Evolutionary conservation across 2,113 vertebrate species (phyloP).

Genomic region (Dasyornis broadbenti): DNA sequence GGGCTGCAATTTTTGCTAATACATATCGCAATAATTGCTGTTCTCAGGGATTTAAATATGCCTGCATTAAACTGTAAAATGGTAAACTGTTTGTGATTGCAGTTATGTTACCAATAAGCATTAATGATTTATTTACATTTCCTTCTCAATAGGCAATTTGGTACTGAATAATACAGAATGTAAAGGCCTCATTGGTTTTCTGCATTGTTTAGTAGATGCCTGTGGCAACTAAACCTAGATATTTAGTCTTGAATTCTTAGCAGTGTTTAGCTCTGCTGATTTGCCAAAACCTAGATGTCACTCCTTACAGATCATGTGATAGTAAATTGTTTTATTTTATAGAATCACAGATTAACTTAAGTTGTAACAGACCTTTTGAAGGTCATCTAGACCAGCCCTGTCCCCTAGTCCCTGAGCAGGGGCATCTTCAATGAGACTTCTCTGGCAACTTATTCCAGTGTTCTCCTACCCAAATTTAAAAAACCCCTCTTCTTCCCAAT

Average conservation of each 20-base stretch:
- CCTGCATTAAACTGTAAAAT: not conserved
- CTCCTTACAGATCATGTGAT: not conserved
- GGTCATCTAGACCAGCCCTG: not conserved
- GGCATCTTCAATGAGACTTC: not conserved
- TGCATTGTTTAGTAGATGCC: not conserved
- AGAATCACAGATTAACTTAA: not conserved
- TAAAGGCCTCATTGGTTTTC: not conserved
- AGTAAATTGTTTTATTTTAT: not conserved
- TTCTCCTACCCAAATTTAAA: not conserved
- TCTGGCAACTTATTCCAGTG: not conserved
- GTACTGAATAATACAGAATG: not conserved
- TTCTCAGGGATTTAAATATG: not conserved
- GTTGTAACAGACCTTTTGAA: not conserved
- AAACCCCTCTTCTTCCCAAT: not conserved
- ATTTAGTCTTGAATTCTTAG: not conserved
- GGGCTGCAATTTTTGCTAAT: slow-evolving; percentile 6
- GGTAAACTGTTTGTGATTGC: not conserved
- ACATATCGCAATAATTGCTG: not conserved
- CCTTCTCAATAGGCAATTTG: not conserved
- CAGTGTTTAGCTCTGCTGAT: not conserved
- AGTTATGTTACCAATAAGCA: not conserved
- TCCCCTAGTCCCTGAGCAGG: not conserved
- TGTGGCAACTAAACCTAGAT: not conserved
- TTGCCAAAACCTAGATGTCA: not conserved
- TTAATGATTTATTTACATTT: not conserved